Evolutionary conservation across 2,888 invertebrate genomes (phyloP), one percentile per base, ranked within the genome.

Genomic region (Cataglyphis rosenhaueri): DNA sequence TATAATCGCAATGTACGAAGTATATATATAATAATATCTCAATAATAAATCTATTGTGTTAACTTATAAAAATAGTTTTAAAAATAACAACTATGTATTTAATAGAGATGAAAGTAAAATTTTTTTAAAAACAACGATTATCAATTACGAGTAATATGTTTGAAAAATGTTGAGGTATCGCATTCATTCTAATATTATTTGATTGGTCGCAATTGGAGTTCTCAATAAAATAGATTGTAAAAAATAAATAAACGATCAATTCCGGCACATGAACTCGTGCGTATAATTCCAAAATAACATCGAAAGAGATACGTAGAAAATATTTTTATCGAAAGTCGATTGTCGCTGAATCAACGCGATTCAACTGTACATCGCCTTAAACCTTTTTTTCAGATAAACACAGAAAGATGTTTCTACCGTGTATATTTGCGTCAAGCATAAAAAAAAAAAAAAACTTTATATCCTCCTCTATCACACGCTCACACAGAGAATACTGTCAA

Each of bases 371-470:
- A 84, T 88, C 87, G 82, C 84, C 87, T 87, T 84, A 84, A 88
- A 89, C 76, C 86, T 68, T 87, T 90, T 91, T 88, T 91, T 91
- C 92, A 92, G 92, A 92, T 92, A 91, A 91, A 85, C 87, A 89
- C 89, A 90, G 87, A 91, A 87, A 90, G 81, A 91, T 85, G 88
- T 87, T 89, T 88, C 88, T 82, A 73, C 83, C 85, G 83, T 84
- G 75, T 90, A 89, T 82, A 90, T 87, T 88, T 85, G 82, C 87
- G 90, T 88, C 88, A 86, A 90, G 86, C 90, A 87, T 90, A 59
- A 25, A 71, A 38, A 55, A 35, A 55, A 35, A 32, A 32, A 35
- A 71, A 57, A 83, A 76, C 85, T 85, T 85, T 79, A 82, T 82
- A 75, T 83, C 78, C 83, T 73, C 82, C 74, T 86, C 88, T 86